Evolutionary conservation across 2,113 vertebrate species (phyloP), one percentile per base, ranked within the genome.

Genomic region (Eudyptes chrysolophus): DNA sequence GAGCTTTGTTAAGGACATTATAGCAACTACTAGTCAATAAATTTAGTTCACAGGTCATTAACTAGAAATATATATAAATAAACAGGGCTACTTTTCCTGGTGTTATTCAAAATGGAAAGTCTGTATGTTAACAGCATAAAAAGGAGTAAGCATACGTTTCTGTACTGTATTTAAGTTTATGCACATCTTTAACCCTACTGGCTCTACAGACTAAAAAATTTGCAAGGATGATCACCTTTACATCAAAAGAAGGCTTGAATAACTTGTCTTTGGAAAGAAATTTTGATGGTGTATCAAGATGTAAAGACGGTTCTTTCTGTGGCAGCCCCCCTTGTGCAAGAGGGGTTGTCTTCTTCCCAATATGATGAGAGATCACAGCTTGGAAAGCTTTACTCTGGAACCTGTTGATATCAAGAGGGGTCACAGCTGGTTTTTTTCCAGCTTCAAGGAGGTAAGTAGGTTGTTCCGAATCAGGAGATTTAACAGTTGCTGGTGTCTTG

Each of bases 201-300:
- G 38, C 38, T 60, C 64, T 24, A 34, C 2, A 36, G 16, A 70
- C 13, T 22, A 36, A 93, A 78, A 82, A 70, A 49, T 13, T 48
- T 40, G 25, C 48, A 77, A 69, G 57, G 64, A 55, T 54, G 4
- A 58, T 96, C 94, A 99, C 99, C 99, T 99, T 99, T 61, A 99
- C 98, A 93, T 99, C 99, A 96, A 99, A 99, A 13, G 99, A 98
- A 32, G 99, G 99, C 79, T 99, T 99, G 94, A 99, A 99, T 6
- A 99, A 98, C 89, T 99, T 98, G 97, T 99, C 99, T 98, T 98
- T 98, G 85, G 98, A 99, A 87, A 99, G 98, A 94, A 99, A 99
- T 52, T 99, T 99, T 25, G 99, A 99, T 0, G 99, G 99, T 4
- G 99, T 99, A 86, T 99, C 99, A 90, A 99, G 98, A 85, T 99